Conservation (phyloP, 2,888 invertebrate genomes). For the Tetranychus truncatus region DNA sequence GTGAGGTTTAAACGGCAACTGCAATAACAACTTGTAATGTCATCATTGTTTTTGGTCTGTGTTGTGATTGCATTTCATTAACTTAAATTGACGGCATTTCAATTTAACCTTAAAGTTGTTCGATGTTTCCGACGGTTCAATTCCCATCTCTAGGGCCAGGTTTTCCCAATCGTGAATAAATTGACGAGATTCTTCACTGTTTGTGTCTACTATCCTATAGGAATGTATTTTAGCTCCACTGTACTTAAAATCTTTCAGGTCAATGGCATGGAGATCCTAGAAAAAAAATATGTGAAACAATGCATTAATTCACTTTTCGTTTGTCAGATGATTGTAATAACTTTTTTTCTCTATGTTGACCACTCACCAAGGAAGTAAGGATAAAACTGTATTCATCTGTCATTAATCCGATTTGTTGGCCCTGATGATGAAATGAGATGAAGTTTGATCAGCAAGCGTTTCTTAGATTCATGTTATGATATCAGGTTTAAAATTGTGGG, state of each 20-base stretch:
- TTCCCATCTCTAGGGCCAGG: neutral
- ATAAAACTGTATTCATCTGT: neutral
- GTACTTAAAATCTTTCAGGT: conserved; percentile 11
- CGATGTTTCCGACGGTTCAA: neutral
- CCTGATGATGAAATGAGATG: neutral
- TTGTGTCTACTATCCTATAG: neutral
- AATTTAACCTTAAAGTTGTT: neutral
- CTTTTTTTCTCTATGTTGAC: neutral
- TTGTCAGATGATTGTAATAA: neutral
- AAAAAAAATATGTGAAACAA: neutral
- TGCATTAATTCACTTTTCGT: neutral
- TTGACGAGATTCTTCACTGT: neutral
- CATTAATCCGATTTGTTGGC: conserved; percentile 1
- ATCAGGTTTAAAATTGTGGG: neutral
- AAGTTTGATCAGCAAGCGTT: too few species aligned
- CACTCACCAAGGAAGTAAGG: conserved; percentile 3
- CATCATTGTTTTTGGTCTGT: neutral
- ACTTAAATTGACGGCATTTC: neutral
- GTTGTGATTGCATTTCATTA: too few species aligned
- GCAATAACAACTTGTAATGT: neutral
- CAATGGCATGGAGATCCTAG: conserved; percentile 9
- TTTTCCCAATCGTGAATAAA: neutral
- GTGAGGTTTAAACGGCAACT: too few species aligned
- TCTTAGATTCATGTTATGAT: too few species aligned
- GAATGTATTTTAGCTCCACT: neutral